A percentile compares a stretch with the other conserved stretches of the same genome.
Conservation (phyloP, 2,113 vertebrate genomes). For the Ailuropoda melanoleuca region DNA sequence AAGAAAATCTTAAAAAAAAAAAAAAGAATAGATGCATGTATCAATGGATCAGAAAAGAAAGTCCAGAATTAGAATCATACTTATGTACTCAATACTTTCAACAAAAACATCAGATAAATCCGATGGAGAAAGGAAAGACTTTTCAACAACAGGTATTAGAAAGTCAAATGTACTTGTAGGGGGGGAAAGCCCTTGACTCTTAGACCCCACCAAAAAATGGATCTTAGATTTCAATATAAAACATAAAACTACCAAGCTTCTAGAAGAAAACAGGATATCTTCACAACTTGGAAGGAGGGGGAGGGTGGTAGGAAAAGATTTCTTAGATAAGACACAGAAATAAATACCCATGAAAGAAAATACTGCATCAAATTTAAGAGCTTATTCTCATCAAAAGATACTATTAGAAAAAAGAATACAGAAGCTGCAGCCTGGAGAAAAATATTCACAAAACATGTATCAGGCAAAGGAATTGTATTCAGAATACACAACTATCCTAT, state of each 20-base stretch:
- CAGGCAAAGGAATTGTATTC: not conserved
- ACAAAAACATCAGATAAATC: not conserved
- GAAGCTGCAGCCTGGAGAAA: not conserved
- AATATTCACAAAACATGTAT: not conserved
- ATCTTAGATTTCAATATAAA: not conserved
- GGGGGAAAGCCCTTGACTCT: not conserved
- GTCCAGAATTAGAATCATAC: not conserved
- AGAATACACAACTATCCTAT: not conserved
- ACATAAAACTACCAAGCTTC: not conserved
- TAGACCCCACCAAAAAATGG: not conserved
- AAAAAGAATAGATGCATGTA: not conserved
- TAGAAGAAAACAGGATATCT: not conserved
- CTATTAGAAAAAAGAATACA: not conserved
- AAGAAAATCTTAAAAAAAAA: too few species aligned
- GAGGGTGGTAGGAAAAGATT: not conserved
- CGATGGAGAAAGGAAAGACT: not conserved
- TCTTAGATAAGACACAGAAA: not conserved
- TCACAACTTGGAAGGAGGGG: not conserved
- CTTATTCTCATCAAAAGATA: not conserved
- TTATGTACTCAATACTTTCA: conserved; percentile 11
- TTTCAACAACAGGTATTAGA: not conserved
- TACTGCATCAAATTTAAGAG: not conserved
- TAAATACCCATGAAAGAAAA: not conserved
- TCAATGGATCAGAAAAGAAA: not conserved
- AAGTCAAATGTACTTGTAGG: not conserved